Base-by-base conservation (phyloP, 2,888 invertebrate species). In the Drosophila helvetica region DNA sequence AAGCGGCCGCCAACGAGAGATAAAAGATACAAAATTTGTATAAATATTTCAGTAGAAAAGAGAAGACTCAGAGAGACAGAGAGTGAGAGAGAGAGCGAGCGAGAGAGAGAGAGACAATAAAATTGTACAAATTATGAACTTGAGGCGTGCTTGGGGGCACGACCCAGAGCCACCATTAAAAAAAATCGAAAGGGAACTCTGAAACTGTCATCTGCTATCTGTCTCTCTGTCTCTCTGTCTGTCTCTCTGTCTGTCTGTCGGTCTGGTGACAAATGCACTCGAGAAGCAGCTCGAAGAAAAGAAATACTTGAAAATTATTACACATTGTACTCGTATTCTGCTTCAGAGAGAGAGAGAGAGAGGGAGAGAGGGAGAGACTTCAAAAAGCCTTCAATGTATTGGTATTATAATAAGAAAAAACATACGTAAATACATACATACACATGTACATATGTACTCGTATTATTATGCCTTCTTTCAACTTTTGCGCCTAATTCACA, bases 401-500 rank as follows among this genome's bases (percentile, higher is more conserved):
- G 69, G 67, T 55, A 63, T 65, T 73, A 73, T 73, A 78, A 80
- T 84, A 78, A 76, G 78, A 60, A 80, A 80, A 75, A 54, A 65
- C 75, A 71, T 77, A 33, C 46, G 54, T 53, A 64, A 63, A 77
- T 74, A 61, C 8, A 8, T 1, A 25, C 22, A 22, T 22, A 61
- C 8, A 2, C 7, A 8, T 61, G 75, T 38, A 80, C 73, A 65
- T 77, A 33, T 38, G 38, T 7, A 58, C 77, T 58, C 27, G 71
- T 74, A 80, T 86, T 83, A 78, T 71, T 78, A 55, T 65, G 27
- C 27, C 27, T 27, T 27, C 78, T 86, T 86, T 86, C 76, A 86
- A 86, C 77, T 87, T 87, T 78, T 79, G 81, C 87, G 84, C 80
- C 82, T 83, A 87, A 87, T 87, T 87, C 86, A 86, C 86, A 86